phyloP scores from a whole-genome alignment of 2,797 vertebrate species.

The Cossypha caffra region DNA sequence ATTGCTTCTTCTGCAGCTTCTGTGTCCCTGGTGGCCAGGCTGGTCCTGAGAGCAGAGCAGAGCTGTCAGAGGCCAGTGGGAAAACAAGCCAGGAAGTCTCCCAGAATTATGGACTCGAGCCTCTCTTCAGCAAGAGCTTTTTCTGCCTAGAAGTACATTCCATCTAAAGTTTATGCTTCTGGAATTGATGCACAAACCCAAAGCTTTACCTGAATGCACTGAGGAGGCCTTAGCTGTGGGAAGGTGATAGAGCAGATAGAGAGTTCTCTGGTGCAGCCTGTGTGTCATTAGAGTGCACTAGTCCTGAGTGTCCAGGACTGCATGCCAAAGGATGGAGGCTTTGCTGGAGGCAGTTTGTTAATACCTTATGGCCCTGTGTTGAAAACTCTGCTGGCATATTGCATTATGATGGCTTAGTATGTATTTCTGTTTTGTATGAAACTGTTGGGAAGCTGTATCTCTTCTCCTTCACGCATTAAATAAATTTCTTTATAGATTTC shows the following conservation, averaged over 20 bases:
- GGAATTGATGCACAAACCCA: not conserved
- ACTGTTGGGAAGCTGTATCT: not conserved
- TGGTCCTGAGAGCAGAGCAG: not conserved
- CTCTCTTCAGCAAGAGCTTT: not conserved
- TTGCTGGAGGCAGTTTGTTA: not conserved
- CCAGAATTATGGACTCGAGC: not conserved
- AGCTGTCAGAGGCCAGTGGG: not conserved
- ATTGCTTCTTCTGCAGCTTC: not conserved
- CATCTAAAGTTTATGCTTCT: not conserved
- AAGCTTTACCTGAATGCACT: not conserved
- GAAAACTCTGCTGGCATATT: not conserved
- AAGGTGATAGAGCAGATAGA: not conserved
- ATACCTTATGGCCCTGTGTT: not conserved
- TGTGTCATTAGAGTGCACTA: not conserved
- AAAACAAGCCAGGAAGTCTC: not conserved
- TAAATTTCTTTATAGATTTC: not conserved
- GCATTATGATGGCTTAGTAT: not conserved
- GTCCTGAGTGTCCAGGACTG: not conserved
- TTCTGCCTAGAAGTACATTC: not conserved
- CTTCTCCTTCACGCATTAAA: not conserved
- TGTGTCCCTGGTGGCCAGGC: not conserved
- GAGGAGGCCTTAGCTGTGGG: not conserved
- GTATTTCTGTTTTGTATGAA: not conserved
- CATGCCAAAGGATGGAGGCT: not conserved
- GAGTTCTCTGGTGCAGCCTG: not conserved